Evolutionary conservation across 2,888 invertebrate genomes (phyloP).

Genomic region (Bugula neritina): DNA sequence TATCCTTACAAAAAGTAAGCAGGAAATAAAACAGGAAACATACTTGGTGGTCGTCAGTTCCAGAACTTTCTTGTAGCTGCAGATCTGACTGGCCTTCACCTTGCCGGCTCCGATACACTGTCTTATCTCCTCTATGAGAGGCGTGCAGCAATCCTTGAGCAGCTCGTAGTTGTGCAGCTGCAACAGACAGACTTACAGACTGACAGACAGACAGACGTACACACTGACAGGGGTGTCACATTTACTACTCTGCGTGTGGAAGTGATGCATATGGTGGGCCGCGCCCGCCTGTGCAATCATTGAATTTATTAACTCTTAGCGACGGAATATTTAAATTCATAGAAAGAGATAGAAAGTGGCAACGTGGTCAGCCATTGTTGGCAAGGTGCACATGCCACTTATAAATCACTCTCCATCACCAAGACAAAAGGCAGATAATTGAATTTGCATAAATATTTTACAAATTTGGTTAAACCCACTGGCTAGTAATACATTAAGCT

Average conservation of each 20-base stretch:
- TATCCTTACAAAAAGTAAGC: too few species aligned
- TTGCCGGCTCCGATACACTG: slow-evolving; percentile 74
- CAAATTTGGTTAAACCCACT: not conserved
- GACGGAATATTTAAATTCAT: not conserved
- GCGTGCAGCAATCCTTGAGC: slow-evolving; percentile 51
- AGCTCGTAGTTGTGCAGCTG: slow-evolving; percentile 44
- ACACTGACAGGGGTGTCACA: too few species aligned
- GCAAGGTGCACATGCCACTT: too few species aligned
- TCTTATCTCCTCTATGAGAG: slow-evolving; percentile 72
- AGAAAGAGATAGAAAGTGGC: not conserved
- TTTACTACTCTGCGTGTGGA: too few species aligned
- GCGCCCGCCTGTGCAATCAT: too few species aligned
- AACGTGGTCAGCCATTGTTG: not conserved
- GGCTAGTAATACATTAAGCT: not conserved
- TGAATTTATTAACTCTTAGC: too few species aligned
- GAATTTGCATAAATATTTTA: slow-evolving; percentile 9
- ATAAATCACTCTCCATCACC: too few species aligned
- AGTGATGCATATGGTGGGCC: too few species aligned
- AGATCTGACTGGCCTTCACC: slow-evolving; percentile 79
- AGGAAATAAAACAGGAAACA: slow-evolving; percentile 30
- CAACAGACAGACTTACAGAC: not conserved
- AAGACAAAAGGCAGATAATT: not conserved
- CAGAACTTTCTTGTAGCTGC: slow-evolving; percentile 75
- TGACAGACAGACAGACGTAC: not conserved
- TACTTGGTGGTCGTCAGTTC: slow-evolving; percentile 63